Conservation (phyloP, 2,113 vertebrate species). For the Fulmarus glacialis region DNA sequence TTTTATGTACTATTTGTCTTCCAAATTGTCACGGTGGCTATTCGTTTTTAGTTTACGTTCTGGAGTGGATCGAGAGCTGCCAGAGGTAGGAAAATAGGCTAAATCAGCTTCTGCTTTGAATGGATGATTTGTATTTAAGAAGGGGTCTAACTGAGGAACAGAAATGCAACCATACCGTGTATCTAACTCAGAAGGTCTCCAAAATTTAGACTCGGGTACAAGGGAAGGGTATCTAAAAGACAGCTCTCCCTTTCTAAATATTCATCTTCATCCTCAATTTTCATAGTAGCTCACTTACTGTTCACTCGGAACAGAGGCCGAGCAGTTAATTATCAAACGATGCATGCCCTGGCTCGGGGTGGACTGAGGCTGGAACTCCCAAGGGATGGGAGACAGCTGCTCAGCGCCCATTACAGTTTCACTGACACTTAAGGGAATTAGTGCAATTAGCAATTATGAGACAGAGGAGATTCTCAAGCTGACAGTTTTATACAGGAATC, state of each 20-base stretch:
- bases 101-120: neutral
- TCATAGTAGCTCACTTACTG: neutral
- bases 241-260: neutral
- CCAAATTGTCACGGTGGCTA: neutral
- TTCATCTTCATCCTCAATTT: neutral
- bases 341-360: neutral
- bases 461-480: neutral
- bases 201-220: neutral
- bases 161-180: neutral
- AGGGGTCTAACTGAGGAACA: neutral
- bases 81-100: neutral
- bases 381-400: neutral
- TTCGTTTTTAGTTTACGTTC: neutral
- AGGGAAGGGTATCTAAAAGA: neutral
- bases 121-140: neutral
- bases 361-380: neutral
- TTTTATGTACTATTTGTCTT: neutral
- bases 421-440: neutral
- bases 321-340: neutral
- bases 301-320: neutral
- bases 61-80: neutral
- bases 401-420: neutral
- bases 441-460: neutral
- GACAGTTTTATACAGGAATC: neutral
- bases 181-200: neutral